Conservation (phyloP, 2,797 vertebrate genomes). For the Acipenser ruthenus region DNA sequence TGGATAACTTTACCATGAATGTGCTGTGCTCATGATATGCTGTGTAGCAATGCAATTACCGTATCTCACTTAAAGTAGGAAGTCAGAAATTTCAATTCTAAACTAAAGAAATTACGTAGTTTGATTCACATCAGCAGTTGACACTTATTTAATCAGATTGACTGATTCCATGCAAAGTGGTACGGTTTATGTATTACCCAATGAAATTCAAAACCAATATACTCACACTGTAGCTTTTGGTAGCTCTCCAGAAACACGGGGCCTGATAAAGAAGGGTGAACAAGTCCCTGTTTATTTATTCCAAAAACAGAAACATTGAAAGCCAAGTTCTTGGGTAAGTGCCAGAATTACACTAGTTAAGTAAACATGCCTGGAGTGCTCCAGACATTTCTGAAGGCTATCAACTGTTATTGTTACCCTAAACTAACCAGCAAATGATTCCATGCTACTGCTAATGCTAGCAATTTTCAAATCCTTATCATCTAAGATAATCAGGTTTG, state of each 20-base stretch:
- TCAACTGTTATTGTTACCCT: conserved; percentile 38
- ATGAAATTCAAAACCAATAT: conserved; percentile 17
- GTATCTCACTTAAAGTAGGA: conserved; percentile 13
- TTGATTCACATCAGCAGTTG: conserved; percentile 31
- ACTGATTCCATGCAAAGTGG: conserved; percentile 21
- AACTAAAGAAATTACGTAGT: conserved; percentile 18
- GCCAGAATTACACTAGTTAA: conserved; percentile 34
- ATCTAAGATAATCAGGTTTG: conserved; percentile 46
- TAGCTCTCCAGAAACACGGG: conserved; percentile 26
- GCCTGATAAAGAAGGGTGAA: conserved; percentile 27
- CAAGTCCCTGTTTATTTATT: conserved; percentile 37
- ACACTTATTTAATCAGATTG: conserved; percentile 28
- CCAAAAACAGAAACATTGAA: conserved; percentile 25
- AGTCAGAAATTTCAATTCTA: conserved; percentile 23
- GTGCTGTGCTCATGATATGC: conserved; percentile 16
- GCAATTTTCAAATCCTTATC: conserved; percentile 40
- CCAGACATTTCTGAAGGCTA: conserved; percentile 21
- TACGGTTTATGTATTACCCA: conserved; percentile 11
- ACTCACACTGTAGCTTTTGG: conserved; percentile 25
- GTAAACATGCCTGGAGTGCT: conserved; percentile 36
- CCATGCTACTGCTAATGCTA: conserved; percentile 38
- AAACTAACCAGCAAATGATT: conserved; percentile 42
- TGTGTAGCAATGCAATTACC: conserved; percentile 17
- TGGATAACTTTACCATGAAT: background rate
- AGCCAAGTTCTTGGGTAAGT: conserved; percentile 21